phyloP scores from a whole-genome alignment of 2,888 invertebrate genomes.

The Argyresthia albistria region DNA sequence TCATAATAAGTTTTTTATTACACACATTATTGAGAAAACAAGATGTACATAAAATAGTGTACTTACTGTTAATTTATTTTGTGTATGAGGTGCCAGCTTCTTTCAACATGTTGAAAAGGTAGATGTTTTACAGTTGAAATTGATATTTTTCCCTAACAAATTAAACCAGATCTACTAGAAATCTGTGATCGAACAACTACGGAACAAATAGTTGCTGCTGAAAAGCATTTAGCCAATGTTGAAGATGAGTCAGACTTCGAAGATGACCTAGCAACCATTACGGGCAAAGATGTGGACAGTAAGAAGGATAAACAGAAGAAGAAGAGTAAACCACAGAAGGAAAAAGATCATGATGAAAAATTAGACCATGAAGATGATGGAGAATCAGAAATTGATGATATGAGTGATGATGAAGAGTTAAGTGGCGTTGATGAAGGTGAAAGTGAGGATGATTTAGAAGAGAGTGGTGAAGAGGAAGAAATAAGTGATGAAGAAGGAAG shows the following conservation, averaged over 20 bases:
- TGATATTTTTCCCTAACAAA: constrained; percentile 12
- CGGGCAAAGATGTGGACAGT: constrained; percentile 45
- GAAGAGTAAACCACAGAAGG: constrained; percentile 12
- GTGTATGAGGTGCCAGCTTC: no score
- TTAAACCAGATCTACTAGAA: constrained; percentile 76
- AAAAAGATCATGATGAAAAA: constrained; percentile 5
- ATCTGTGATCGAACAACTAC: constrained; percentile 79
- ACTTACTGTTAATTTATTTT: no score
- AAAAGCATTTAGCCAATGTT: constrained; percentile 74
- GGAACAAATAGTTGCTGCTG: constrained; percentile 72
- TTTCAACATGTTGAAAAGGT: no score
- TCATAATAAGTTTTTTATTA: no score
- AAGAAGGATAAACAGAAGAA: constrained; percentile 20
- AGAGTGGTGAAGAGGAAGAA: constrained; percentile 3
- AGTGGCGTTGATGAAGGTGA: constrained; percentile 17
- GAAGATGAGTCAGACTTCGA: constrained; percentile 75
- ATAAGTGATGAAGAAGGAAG: constrained; percentile 10
- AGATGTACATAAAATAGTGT: no score
- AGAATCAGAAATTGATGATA: constrained; percentile 10
- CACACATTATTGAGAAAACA: no score
- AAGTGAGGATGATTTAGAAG: constrained; percentile 14
- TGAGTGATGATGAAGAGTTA: constrained; percentile 10
- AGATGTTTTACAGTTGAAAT: neutral
- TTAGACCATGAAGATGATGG: constrained; percentile 2
- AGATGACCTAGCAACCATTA: constrained; percentile 72